Evolutionary conservation across 2,113 vertebrate species (phyloP), one percentile per base, ranked within the genome.

Genomic region (Tichodroma muraria): DNA sequence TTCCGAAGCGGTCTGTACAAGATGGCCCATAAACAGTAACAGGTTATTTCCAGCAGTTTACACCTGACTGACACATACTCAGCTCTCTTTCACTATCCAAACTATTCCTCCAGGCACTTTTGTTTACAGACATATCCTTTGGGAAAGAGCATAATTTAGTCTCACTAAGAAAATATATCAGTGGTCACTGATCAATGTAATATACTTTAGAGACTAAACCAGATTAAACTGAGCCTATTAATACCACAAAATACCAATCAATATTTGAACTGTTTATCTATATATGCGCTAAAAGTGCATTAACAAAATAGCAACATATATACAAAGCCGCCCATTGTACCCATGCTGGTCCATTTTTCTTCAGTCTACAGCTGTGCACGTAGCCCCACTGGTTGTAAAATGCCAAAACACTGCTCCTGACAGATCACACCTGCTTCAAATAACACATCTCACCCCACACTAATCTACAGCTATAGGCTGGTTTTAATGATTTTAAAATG

Each of bases 331-430:
- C 81, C 69, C 92, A 92, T 94, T 97, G 93, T 97, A 90, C 86
- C 82, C 85, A 78, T 2, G 1, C 81, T 86, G 91, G 68, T 64
- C 92, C 89, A 90, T 90, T 94, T 96, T 95, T 94, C 86, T 95
- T 90, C 68, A 60, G 82, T 38, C 90, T 94, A 92, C 91, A 97
- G 97, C 96, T 98, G 96, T 84, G 95, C 96, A 95, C 25, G 25
- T 80, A 91, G 89, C 66, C 88, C 75, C 92, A 85, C 59, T 80
- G 79, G 68, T 93, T 95, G 95, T 75, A 96, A 96, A 97, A 97
- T 96, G 97, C 95, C 96, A 97, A 97, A 97, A 96, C 97, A 97
- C 88, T 95, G 91, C 90, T 97, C 72, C 96, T 96, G 94, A 97
- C 95, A 94, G 89, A 94, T 96, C 94, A 96, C 93, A 96, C 95